phyloP scores from a whole-genome alignment of 2,888 invertebrate genomes.

The Drosophila borborema region DNA sequence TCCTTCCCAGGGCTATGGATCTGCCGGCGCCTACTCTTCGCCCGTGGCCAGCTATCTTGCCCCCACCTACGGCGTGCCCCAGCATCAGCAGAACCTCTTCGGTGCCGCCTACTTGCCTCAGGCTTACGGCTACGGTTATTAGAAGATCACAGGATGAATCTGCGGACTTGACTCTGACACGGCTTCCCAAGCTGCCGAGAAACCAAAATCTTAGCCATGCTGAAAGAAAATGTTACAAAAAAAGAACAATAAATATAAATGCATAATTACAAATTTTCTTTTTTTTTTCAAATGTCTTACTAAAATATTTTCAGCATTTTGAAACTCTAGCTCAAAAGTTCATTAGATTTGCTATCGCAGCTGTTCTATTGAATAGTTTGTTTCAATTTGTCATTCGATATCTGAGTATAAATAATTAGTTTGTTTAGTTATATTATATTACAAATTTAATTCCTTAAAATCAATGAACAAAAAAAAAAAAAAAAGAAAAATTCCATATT shows the following conservation, averaged over 20 bases:
- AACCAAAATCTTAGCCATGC: conserved; percentile 29
- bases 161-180: conserved; percentile 19
- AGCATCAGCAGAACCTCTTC: conserved; percentile 63
- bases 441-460: too few relatives aligned
- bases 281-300: conserved; percentile 19
- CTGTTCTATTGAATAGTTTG: conserved; percentile 14
- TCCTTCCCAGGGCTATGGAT: conserved; percentile 64
- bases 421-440: too few relatives aligned
- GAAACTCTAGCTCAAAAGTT: not conserved
- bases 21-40: conserved; percentile 77
- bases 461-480: not conserved
- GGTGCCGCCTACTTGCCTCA: conserved; percentile 65
- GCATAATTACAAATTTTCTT: conserved; percentile 31
- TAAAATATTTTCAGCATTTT: not conserved
- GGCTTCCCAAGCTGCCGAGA: conserved; percentile 29
- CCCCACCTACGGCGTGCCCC: conserved; percentile 72
- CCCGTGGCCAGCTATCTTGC: conserved; percentile 71
- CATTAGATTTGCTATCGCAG: conserved; percentile 8
- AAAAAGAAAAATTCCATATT: not conserved
- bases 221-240: conserved; percentile 54
- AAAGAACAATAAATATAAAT: conserved; percentile 47
- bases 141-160: not conserved
- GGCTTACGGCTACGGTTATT: conserved; percentile 62
- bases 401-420: not conserved
- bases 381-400: not conserved